Conservation (phyloP, 2,797 vertebrate species). For the Ciconia nigra region DNA sequence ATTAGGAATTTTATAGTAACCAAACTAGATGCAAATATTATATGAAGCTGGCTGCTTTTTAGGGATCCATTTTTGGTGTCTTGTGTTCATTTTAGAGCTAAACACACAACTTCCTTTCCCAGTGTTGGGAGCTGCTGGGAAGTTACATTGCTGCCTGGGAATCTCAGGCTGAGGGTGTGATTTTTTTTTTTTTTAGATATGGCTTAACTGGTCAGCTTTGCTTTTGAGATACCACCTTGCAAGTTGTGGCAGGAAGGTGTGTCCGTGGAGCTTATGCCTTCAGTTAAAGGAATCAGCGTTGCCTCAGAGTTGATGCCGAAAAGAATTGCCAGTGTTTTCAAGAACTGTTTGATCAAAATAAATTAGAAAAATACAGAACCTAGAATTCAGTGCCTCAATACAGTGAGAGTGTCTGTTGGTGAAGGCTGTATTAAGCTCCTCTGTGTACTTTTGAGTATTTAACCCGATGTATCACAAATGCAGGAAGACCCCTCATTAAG, state of each 20-base stretch:
- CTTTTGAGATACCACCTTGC: neutral
- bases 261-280: neutral
- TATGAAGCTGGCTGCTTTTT: neutral
- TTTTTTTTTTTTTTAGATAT: neutral
- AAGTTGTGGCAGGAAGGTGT: neutral
- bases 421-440: neutral
- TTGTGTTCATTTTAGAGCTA: neutral
- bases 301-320: neutral
- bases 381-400: neutral
- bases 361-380: fast-evolving
- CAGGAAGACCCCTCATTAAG: neutral
- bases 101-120: neutral
- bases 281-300: neutral
- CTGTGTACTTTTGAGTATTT: neutral
- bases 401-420: neutral
- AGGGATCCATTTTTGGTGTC: neutral
- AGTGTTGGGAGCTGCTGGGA: neutral
- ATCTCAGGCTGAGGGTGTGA: neutral
- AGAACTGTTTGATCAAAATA: neutral
- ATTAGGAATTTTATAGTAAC: neutral
- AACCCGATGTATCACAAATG: neutral
- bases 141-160: neutral
- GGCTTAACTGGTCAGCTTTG: neutral
- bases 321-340: neutral
- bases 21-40: neutral